Evolutionary conservation across 2,888 invertebrate genomes (phyloP), one percentile per base, ranked within the genome.

Genomic region (Caenorhabditis wallacei): DNA sequence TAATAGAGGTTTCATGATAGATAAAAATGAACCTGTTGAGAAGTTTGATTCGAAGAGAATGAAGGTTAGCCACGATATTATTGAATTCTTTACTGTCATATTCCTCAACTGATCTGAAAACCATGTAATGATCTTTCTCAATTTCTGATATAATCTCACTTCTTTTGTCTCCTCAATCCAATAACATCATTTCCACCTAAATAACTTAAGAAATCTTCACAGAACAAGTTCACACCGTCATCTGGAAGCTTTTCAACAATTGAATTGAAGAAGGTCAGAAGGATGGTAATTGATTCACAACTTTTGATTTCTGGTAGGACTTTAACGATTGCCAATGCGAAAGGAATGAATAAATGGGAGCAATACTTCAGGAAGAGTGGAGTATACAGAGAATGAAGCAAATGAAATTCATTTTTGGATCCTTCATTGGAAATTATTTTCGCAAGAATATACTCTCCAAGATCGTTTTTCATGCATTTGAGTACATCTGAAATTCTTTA

Each of bases 61-160:
- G 80, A n/a, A 74, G 61, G 20, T 46, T 46, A 5, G 69, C 74
- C 3, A 68, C 64, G 22, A 82, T 79, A 4, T 69, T 37, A 43
- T 82, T 82, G 61, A 82, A 82, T n/a, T 82, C 82, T 43, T 82
- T 82, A n/a, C 40, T 71, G 8, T 66, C 66, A 20, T 66, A 64
- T 10, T 81, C 81, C 4, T 76, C 75, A n/a, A 75, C 40, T 5
- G 66, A 57, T 66, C 66, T 66, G 24, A 2, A 40, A 40, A 4
- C 10, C 40, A 40, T 16, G n/a, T n/a, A n/a, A n/a, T n/a, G n/a
- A n/a, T n/a, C n/a, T 13, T 40, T 40, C 4, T 40, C 16, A 37
- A 22, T 51, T 22, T 13, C 13, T 57, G 64, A 40, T 24, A 63
- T 54, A 53, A 43, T 11, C 63, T 64, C 18, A 79, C 82, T 78